Percentiles rank a stretch among this genome's conserved stretches.
phyloP scores from a whole-genome alignment of 2,888 invertebrate species.

The Elegia similella region DNA sequence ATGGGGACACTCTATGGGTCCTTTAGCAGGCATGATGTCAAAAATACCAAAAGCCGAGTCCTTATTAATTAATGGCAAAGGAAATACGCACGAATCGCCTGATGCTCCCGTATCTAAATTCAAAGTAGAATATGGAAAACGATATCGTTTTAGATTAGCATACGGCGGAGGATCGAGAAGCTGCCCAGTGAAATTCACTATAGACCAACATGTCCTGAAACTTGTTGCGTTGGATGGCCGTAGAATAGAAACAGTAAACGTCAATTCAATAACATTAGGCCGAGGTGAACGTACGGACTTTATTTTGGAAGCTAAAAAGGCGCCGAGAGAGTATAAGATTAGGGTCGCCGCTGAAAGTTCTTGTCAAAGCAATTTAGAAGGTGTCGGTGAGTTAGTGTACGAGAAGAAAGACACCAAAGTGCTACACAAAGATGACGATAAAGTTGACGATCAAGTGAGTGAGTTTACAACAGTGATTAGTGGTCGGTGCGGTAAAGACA shows the following conservation, averaged over 20 bases:
- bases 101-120: conserved; percentile 72
- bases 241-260: conserved; percentile 81
- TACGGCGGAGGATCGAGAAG: conserved; percentile 85
- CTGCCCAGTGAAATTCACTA: conserved; percentile 85
- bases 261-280: conserved; percentile 79
- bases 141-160: conserved; percentile 85
- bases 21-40: conserved; percentile 66
- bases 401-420: conserved; percentile 47
- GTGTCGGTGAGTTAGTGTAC: conserved; percentile 78
- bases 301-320: conserved; percentile 83
- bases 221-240: conserved; percentile 88
- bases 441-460: conserved; percentile 36
- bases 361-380: conserved; percentile 73
- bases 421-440: conserved; percentile 57
- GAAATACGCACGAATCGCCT: conserved; percentile 64
- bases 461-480: conserved; percentile 68
- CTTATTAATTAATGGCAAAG: conserved; percentile 84
- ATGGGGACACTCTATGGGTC: conserved; percentile 83
- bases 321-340: conserved; percentile 82
- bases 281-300: conserved; percentile 90
- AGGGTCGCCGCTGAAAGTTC: conserved; percentile 74
- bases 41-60: conserved; percentile 70
- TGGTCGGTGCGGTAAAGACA: conserved; percentile 66
- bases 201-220: conserved; percentile 84
- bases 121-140: conserved; percentile 79